These are phyloP conservation scores for Pemphredon lugubris DNA, from an alignment of 2,888 invertebrate genomes.

Conservation along the genomic window DNA sequence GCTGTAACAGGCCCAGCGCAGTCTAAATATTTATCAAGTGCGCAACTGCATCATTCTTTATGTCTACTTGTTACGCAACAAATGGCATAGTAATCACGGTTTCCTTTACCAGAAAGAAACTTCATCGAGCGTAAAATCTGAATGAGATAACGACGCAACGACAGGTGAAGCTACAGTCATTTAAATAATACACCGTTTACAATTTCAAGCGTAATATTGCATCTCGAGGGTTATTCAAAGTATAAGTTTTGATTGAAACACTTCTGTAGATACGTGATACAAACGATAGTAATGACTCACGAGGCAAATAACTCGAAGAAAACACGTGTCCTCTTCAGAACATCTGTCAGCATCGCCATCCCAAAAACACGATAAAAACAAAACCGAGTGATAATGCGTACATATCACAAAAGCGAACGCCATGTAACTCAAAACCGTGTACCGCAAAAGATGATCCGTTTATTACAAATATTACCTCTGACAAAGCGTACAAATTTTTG, in stretches of 20 bases:
- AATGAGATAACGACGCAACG: too few relatives aligned
- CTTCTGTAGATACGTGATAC: background rate
- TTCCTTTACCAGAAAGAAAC: background rate
- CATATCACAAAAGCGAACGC: background rate
- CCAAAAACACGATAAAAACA: slow-evolving; percentile 4
- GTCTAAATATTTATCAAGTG: slow-evolving; percentile 73
- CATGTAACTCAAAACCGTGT: background rate
- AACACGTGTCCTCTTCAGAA: background rate
- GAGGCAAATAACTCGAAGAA: slow-evolving; percentile 7
- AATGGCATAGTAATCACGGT: background rate
- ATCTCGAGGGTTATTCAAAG: background rate
- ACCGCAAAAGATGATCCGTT: background rate
- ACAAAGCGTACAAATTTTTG: background rate
- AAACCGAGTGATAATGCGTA: background rate
- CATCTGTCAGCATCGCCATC: slow-evolving; percentile 1
- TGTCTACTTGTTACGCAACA: slow-evolving; percentile 29
- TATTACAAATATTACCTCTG: background rate
- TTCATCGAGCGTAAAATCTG: background rate
- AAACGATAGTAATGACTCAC: slow-evolving; percentile 6
- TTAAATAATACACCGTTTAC: too few relatives aligned
- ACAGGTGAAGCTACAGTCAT: too few relatives aligned
- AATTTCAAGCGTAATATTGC: too few relatives aligned
- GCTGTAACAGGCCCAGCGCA: slow-evolving; percentile 66
- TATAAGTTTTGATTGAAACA: background rate
- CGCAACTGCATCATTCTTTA: slow-evolving; percentile 29